These are phyloP conservation scores for Emys orbicularis DNA, from an alignment of 2,797 vertebrate genomes.

Conservation along the genomic window DNA sequence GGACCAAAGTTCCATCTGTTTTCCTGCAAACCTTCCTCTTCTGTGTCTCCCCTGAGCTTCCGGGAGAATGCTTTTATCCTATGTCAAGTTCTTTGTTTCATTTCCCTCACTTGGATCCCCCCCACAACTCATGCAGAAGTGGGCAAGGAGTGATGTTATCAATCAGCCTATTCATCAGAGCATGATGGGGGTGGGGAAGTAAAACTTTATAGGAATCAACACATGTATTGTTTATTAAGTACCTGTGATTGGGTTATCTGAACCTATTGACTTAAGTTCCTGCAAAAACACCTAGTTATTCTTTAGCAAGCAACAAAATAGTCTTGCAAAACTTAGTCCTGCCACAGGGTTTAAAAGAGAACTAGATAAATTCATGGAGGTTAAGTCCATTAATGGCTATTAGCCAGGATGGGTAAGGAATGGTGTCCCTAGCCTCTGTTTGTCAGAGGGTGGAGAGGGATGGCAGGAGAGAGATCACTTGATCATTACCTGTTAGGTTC, in stretches of 20 bases:
- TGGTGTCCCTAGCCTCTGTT: too few species aligned
- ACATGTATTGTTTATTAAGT: neutral
- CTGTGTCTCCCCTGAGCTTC: neutral
- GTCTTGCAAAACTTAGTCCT: too few species aligned
- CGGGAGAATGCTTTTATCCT: neutral
- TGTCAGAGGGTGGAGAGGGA: too few species aligned
- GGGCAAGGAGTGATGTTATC: neutral
- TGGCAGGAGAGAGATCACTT: too few species aligned
- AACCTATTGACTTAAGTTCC: neutral
- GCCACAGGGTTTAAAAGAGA: too few species aligned
- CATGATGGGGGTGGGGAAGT: neutral
- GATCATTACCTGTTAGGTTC: too few species aligned
- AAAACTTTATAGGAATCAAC: neutral
- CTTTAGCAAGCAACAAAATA: neutral
- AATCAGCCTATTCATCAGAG: neutral
- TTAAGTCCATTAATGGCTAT: too few species aligned
- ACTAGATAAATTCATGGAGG: too few species aligned
- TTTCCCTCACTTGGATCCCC: neutral
- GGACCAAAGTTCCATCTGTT: neutral
- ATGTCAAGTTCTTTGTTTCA: neutral
- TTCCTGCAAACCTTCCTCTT: neutral
- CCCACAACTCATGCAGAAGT: neutral
- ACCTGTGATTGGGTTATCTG: rapidly evolving
- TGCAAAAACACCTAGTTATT: neutral
- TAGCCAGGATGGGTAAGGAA: too few species aligned